Conservation (phyloP, 1,140 invertebrate species). For the Pomacea maculata region DNA sequence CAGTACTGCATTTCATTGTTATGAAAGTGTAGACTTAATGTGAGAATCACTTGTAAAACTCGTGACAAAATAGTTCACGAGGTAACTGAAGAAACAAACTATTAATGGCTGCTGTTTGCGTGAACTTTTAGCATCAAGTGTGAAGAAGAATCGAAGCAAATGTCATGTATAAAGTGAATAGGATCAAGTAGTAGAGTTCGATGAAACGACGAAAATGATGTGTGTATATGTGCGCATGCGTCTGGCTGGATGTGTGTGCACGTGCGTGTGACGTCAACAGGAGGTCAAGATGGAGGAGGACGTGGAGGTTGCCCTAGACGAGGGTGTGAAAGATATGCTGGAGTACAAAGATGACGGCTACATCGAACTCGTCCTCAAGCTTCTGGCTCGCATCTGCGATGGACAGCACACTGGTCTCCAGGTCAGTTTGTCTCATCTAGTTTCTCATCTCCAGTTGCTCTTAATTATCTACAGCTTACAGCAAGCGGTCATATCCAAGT, state of each 20-base stretch:
- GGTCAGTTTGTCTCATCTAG: slow-evolving; percentile 38
- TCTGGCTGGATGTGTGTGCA: not conserved
- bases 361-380: slow-evolving; percentile 63
- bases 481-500: not conserved
- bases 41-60: too few species aligned
- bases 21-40: too few species aligned
- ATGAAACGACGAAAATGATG: not conserved
- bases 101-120: too few species aligned
- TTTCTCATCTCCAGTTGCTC: not conserved
- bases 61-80: too few species aligned
- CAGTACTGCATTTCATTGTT: too few species aligned
- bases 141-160: too few species aligned
- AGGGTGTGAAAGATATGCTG: slow-evolving; percentile 53
- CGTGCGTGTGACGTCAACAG: slow-evolving; percentile 9
- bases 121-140: too few species aligned
- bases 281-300: slow-evolving; percentile 41
- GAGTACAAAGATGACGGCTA: slow-evolving; percentile 64
- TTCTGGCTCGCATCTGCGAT: slow-evolving; percentile 64
- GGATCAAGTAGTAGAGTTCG: too few species aligned
- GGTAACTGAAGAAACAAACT: too few species aligned
- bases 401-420: slow-evolving; percentile 63
- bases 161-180: too few species aligned
- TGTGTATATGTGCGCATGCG: not conserved
- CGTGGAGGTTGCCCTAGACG: slow-evolving; percentile 44
- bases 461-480: not conserved